Evolutionary conservation across 2,797 vertebrate genomes (phyloP), one percentile per base, ranked within the genome.

Genomic region (Anniella stebbinsi): DNA sequence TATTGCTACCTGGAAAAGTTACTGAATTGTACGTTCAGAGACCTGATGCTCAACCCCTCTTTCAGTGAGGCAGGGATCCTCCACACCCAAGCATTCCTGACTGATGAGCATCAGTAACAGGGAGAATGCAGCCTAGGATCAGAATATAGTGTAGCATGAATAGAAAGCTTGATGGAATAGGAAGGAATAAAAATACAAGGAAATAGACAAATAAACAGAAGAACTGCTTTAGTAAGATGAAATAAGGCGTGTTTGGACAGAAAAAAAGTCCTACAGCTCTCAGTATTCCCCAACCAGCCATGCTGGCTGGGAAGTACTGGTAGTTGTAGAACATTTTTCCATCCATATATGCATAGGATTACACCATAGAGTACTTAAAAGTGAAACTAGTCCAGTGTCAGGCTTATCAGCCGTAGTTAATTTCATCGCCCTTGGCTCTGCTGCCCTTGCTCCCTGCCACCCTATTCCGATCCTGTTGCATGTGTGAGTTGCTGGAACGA

Each of bases 1-100:
- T 80, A 45, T 41, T 63, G 33, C 54, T 70, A 51, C 60, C 1
- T 60, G 54, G 38, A 76, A 54, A 15, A 76, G 33, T 30, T 76
- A 54, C 48, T 72, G 45, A 80, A 57, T 18, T 80, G 33, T 67
- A 51, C n/a, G 83, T 30, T 12, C 83, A 69, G 48, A 67, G 25
- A 90, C 17, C 15, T 45, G 11, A 83, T 83, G n/a, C n/a, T n/a
- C 45, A 60, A 67, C 72, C 33, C n/a, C 17, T 15, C 54, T 41
- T 66, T 36, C 12, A 17, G 41, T 81, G 67, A 90, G 17, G 54
- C 67, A 81, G 63, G 38, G 28, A 75, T 76, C n/a, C 23, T 75
- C 54, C 72, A 54, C 88, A 84, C 60, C 72, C 78, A 84, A 45
- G 21, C 81, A 89, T 89, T 89, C 81, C 87, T 45, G 30, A 77